Percentiles rank a stretch among this genome's conserved stretches.
These are phyloP conservation scores for Tokudaia tokunoshimensis DNA, from an alignment of 2,797 vertebrate species.

Conservation along the genomic window DNA sequence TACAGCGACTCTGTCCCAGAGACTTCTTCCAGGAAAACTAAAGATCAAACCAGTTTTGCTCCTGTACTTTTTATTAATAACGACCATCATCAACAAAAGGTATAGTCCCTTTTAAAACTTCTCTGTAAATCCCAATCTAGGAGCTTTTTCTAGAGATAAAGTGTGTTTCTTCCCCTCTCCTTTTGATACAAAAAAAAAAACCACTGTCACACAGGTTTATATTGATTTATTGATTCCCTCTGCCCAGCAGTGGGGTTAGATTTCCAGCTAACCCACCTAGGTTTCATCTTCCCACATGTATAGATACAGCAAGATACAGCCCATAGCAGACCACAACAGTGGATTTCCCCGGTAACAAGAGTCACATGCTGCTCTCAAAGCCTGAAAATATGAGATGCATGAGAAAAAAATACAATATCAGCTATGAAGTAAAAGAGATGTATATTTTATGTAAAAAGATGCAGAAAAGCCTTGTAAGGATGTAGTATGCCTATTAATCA, in stretches of 20 bases:
- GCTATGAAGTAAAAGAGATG: background rate
- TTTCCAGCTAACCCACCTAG: constrained; percentile 32
- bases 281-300: constrained; percentile 35
- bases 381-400: background rate
- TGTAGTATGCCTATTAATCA: background rate
- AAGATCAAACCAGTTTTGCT: constrained; percentile 21
- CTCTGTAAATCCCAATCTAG: background rate
- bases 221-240: constrained; percentile 62
- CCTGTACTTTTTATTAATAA: constrained; percentile 26
- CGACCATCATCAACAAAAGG: background rate
- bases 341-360: background rate
- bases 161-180: background rate
- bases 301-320: background rate
- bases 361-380: background rate
- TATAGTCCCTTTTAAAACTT: constrained; percentile 36
- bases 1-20: background rate
- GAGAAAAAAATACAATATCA: constrained; percentile 20
- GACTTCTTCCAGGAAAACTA: constrained; percentile 43
- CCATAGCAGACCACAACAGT: background rate
- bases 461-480: background rate
- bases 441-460: background rate
- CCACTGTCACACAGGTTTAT: constrained; percentile 23
- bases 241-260: background rate
- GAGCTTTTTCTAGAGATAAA: background rate
- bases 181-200: constrained; percentile 38